Base-by-base conservation (phyloP, 1,140 invertebrate genomes). In the Adoxophyes honmai region DNA sequence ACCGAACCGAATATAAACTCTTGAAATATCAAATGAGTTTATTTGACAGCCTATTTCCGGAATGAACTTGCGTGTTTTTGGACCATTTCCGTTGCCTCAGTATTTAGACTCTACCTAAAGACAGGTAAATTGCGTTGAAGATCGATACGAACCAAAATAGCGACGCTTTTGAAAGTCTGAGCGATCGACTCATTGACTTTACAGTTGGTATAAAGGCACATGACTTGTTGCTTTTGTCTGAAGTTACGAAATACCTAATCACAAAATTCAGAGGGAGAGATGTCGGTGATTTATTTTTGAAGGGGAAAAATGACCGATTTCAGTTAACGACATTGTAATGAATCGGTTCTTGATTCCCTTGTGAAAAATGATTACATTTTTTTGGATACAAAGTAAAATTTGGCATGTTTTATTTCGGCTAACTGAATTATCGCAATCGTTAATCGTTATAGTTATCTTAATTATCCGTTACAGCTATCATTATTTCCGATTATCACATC, bases 1-100 rank as follows among this genome's bases (percentile, higher is more conserved):
- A 28, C 2, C 21, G 6, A 2, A 28, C 21, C 6, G 21, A 28
- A 28, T 28, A 28, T 28, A 28, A 28, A 28, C n/a, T 48, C 18
- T 28, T 10, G n/a, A 48, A 48, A 48, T 33, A 48, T 13, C n/a
- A 5, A n/a, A 48, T 48, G 15, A 48, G 16, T 44, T 39, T 48
- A 48, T 48, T 48, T 48, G 21, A 10, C 42, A 28, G 10, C n/a
- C 42, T 21, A 48, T 48, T 44, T 8, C 21, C 18, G 18, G 18
- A 28, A 21, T 4, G 11, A 28, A 48, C 21, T 48, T 16, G 42
- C 42, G 18, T 48, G 10, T 18, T 48, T 21, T 48, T 28, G 18
- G 18, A 7, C 42, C 11, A 48, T 28, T 48, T 11, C 21, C 28
- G 42, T 48, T 48, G 42, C 11, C 28, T 48, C 10, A 21, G 21